A percentile compares a stretch with the other conserved stretches of the same genome.
Conservation (phyloP, 2,888 invertebrate species). For the Thyatira batis region DNA sequence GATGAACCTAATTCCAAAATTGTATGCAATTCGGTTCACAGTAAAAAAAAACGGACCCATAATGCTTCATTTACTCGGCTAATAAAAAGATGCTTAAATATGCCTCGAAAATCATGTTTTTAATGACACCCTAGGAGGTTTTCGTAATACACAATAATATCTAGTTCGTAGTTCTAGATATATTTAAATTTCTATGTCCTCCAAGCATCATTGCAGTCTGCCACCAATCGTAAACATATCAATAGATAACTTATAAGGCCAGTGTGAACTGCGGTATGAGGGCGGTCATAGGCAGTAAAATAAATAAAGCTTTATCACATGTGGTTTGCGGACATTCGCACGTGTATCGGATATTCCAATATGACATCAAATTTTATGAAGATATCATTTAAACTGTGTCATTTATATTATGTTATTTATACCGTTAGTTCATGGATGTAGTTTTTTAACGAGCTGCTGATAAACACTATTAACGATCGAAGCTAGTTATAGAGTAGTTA, state of each 20-base stretch:
- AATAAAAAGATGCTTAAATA: no score
- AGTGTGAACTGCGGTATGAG: constrained; percentile 39
- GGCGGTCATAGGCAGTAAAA: constrained; percentile 57
- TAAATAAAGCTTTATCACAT: constrained; percentile 48
- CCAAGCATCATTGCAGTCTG: constrained; percentile 30
- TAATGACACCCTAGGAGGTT: no score
- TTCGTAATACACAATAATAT: no score
- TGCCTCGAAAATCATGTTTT: no score
- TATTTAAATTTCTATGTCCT: constrained; percentile 24
- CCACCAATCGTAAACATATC: constrained; percentile 48
- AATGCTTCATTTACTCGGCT: no score
- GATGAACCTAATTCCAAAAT: no score
- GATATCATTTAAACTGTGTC: neutral
- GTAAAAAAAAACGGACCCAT: no score
- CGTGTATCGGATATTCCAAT: constrained; percentile 11
- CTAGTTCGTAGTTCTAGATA: neutral
- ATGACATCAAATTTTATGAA: constrained; percentile 1
- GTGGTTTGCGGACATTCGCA: constrained; percentile 25
- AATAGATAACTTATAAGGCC: constrained; percentile 39
- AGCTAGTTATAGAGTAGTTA: neutral
- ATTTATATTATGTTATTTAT: neutral
- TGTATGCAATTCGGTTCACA: no score
- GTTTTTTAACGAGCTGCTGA: neutral
- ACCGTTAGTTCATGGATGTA: neutral
- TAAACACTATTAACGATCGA: neutral